phyloP scores from a whole-genome alignment of 2,888 invertebrate genomes.

The Meta bourneti region DNA sequence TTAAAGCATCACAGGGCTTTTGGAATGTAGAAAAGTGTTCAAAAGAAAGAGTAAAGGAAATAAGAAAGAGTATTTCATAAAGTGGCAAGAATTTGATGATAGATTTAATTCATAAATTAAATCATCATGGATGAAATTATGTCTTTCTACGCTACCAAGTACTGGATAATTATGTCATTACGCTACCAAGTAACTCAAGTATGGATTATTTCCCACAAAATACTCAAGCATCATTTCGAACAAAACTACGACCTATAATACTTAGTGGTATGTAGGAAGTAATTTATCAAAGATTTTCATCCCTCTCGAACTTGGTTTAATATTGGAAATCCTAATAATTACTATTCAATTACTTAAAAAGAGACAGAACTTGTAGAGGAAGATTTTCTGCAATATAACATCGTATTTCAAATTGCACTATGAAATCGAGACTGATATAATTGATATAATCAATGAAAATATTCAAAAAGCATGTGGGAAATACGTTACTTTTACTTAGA shows the following conservation, averaged over 20 bases:
- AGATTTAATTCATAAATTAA: constrained; percentile 48
- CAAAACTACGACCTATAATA: constrained; percentile 77
- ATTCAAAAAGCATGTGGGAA: neutral
- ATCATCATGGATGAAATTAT: constrained; percentile 1
- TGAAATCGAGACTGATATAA: neutral
- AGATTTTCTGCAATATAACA: neutral
- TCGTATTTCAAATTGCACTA: neutral
- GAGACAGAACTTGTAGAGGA: neutral
- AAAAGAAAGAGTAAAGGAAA: constrained; percentile 5
- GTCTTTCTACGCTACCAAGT: constrained; percentile 74
- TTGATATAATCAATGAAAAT: neutral
- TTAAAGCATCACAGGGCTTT: constrained; percentile 1
- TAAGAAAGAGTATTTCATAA: constrained; percentile 39
- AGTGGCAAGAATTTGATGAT: constrained; percentile 33
- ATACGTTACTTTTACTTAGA: neutral
- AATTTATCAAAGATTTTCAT: constrained; percentile 77
- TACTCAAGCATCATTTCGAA: constrained; percentile 78
- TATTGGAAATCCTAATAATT: constrained; percentile 40
- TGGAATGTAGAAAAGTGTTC: constrained; percentile 41
- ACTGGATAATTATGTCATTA: constrained; percentile 75
- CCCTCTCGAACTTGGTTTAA: constrained; percentile 71
- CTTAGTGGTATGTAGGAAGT: constrained; percentile 78
- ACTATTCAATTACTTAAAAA: constrained; percentile 21
- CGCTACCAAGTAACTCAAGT: constrained; percentile 78
- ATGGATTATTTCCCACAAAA: constrained; percentile 78